Base-by-base conservation (phyloP, 2,888 invertebrate genomes). In the Aleiodes leptofemur region DNA sequence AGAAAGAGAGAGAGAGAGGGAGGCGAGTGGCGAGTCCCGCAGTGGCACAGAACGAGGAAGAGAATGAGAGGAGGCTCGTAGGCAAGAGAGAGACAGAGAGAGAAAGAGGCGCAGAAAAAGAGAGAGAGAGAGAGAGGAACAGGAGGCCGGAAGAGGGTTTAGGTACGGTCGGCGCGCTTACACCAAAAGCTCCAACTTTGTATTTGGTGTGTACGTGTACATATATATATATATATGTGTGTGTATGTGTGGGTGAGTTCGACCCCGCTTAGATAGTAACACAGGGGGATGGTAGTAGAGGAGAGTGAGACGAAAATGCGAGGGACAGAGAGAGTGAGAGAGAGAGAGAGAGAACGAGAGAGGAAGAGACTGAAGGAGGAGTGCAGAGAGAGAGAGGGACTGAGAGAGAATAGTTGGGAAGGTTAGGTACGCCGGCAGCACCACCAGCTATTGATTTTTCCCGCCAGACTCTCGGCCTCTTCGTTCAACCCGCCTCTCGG, bases 361-460 rank as follows among this genome's bases (percentile, higher is more conserved):
- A 59, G 50, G 61, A 59, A 66, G 53, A 51, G 74, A 73, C 68
- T 64, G 66, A 74, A 77, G 43, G 74, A 76, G 71, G n/a, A 66
- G 69, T 72, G 76, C 76, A 77, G 75, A 74, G 64, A 77, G 74
- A 57, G 69, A 77, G 78, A 76, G 79, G 68, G 78, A 74, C 77
- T 78, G 73, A 73, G 77, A 74, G 61, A 76, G 69, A 68, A 80
- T 81, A 81, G 82, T 82, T 82, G 83, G 82, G 83, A 82, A 86
- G 86, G 86, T 86, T 86, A 85, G 87, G 87, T 88, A 88, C 85
- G 87, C 86, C 87, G 87, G 88, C 87, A 68, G 68, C 51, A 68
- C 88, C 87, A 86, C 87, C 84, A 68, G 87, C 87, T 89, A 89
- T 89, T 89, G 89, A 89, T 89, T 89, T 89, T 89, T 89, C 88